Evolutionary conservation across 2,113 vertebrate species (phyloP).

Genomic region (Macrotis lagotis): DNA sequence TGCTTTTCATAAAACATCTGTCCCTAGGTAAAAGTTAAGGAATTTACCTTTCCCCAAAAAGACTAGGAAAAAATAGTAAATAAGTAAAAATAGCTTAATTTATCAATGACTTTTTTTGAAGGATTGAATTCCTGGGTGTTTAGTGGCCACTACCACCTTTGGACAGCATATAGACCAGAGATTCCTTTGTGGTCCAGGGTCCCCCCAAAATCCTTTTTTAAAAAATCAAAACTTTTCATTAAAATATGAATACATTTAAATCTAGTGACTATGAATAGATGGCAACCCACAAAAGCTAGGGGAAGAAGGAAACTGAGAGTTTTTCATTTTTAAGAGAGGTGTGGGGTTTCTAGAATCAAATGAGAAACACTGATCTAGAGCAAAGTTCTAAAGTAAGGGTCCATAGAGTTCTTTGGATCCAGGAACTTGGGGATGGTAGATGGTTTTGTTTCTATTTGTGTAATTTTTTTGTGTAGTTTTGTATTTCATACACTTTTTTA

Average conservation of each 20-base stretch:
- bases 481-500: background rate
- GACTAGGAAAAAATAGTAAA: background rate
- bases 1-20: background rate
- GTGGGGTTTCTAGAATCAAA: background rate
- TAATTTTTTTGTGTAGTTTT: background rate
- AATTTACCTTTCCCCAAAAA: background rate
- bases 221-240: background rate
- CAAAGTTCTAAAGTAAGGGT: background rate
- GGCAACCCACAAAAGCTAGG: background rate
- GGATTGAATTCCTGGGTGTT: background rate
- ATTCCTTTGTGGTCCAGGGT: background rate
- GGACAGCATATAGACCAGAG: background rate
- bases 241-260: background rate
- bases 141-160: background rate
- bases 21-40: background rate
- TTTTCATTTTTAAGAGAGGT: background rate
- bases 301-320: background rate
- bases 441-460: background rate
- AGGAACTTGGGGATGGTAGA: background rate
- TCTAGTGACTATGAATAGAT: background rate
- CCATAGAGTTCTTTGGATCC: no score
- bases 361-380: background rate
- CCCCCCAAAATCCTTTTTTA: background rate
- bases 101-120: background rate
- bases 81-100: background rate